Percentiles rank a stretch among this genome's conserved stretches.
phyloP scores from a whole-genome alignment of 2,797 vertebrate genomes.

The Peromyscus melanophrys region DNA sequence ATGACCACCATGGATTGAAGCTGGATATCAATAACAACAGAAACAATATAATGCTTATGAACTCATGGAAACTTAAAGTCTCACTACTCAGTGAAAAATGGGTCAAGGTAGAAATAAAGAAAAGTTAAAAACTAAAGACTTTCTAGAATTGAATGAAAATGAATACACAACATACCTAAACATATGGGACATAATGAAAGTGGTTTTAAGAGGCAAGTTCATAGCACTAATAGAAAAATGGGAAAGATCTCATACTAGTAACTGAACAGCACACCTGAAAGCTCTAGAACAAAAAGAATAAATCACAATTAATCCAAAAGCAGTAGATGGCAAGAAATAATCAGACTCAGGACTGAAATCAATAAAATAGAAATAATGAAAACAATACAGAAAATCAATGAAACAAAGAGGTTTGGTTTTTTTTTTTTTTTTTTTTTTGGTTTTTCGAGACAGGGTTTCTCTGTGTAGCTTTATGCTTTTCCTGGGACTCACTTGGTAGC shows the following conservation, averaged over 20 bases:
- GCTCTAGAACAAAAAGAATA: not conserved
- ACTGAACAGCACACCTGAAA: not conserved
- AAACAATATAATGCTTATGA: not conserved
- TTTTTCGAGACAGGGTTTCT: too few relatives aligned
- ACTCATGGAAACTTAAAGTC: not conserved
- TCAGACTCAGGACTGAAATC: not conserved
- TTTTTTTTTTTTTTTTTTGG: not conserved
- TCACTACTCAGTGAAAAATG: not conserved
- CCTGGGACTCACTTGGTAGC: too few relatives aligned
- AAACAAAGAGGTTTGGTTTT: not conserved
- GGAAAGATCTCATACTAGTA: not conserved
- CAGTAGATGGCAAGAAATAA: not conserved
- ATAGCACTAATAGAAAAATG: not conserved
- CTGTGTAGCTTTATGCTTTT: too few relatives aligned
- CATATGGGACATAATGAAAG: not conserved
- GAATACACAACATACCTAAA: not conserved
- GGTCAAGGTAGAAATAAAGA: not conserved
- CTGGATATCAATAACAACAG: not conserved
- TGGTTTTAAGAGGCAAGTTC: not conserved
- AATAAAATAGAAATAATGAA: not conserved
- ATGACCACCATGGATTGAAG: not conserved
- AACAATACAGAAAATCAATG: not conserved
- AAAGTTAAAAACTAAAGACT: not conserved
- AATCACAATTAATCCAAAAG: not conserved
- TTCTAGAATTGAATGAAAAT: not conserved